Evolutionary conservation across 2,113 vertebrate genomes (phyloP), one percentile per base, ranked within the genome.

Genomic region (Nyctibius bracteatus): DNA sequence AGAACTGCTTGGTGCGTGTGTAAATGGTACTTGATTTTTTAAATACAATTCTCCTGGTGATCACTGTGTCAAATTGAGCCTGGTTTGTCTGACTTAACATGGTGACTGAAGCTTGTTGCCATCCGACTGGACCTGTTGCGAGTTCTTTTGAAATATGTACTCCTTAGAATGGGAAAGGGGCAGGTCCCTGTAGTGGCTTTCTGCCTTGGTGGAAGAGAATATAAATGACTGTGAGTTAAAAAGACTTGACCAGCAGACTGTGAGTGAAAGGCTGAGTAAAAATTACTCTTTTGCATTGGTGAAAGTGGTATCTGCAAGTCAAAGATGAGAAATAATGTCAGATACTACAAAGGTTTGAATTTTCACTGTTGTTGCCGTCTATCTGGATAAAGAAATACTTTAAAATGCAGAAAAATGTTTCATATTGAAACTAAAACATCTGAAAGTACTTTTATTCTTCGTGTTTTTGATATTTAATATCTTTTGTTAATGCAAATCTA

Each of bases 401-500:
- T 39, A 78, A 88, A 84, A 78, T 77, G 43, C 68, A 54, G 63
- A 62, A 41, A 92, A 90, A 66, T 51, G 24, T 88, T 88, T 88
- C 20, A 22, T 77, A 70, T 55, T 92, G 68, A 58, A 88, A 92
- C 27, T n/a, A 49, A 80, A 94, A 52, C 44, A 61, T 91, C 58
- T 96, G 70, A 91, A 86, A 84, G 68, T 84, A 79, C 33, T 95
- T 67, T 80, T 89, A 11, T 87, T 91, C 41, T 92, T 63, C 61
- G 30, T 81, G 46, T 0, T 81, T 96, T 94, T 96, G 85, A 92
- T 95, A 74, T 89, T 85, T 4, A 87, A n/a, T 91, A 52, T 96
- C 68, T 83, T 95, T 37, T 81, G 72, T 84, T 94, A 81, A 72
- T 94, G 70, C 80, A 94, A 92, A 94, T 92, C 43, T 55, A 94